Evolutionary conservation across 2,888 invertebrate species (phyloP), one percentile per base, ranked within the genome.

Genomic region (Lepidochitona cinerea): DNA sequence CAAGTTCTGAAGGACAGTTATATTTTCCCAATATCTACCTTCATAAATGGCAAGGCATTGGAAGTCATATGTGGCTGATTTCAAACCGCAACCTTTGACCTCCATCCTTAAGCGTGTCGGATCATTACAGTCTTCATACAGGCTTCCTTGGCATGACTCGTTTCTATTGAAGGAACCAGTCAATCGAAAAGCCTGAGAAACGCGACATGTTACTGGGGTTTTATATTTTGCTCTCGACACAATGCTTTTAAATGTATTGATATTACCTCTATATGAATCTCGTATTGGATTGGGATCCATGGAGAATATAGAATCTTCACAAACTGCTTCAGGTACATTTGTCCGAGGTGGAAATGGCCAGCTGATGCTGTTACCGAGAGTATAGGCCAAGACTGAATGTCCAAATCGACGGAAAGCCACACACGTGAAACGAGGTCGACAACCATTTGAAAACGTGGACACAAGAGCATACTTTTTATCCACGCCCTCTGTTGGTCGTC

Each of bases 341-440:
- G 75, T 37, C 1, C 74, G 66, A 49, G 75, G 68, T 26, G 72
- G 37, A 23, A 81, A 68, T 3, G 87, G 85, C 87, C 87, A 87
- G 18, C 75, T 78, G 66, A 75, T 75, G 70, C 84, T 85, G 54
- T 83, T 82, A 29, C 84, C 80, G 7, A 86, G 70, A 7, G 82
- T 78, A 70, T 81, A 83, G 0, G 81, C 79, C 54, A 84, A 65
- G 0, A 83, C 83, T 26, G 81, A 81, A 1, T 80, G 81, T 0
- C 75, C 77, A 0, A 83, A 72, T n/a, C 79, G 71, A 33, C 76
- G 75, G n/a, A 87, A 75, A 49, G 79, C 71, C 18, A 85, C n/a
- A 70, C 87, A 87, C 7, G 85, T 83, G 71, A 82, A 85, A 12
- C 86, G 71, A 6, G 87, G 87, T n/a, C 85, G 73, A 69, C 87